phyloP scores from a whole-genome alignment of 30 jellyfish, hydroid and myxozoan species.

The Phacellophora camtschatica region DNA sequence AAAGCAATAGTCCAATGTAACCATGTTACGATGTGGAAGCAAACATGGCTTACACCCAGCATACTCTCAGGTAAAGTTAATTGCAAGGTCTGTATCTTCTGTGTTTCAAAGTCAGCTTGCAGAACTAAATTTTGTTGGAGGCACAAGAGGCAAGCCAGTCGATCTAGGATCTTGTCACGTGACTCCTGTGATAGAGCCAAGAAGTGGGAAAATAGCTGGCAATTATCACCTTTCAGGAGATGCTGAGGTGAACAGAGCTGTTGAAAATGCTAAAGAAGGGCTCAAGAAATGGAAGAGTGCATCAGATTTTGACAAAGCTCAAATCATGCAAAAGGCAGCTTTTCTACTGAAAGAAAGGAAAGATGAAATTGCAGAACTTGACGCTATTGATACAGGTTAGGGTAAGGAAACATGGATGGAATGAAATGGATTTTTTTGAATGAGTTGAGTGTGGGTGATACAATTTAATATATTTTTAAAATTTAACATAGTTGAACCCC shows the following conservation, averaged over 20 bases:
- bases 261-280: conserved; percentile 76
- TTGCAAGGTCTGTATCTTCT: not conserved
- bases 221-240: conserved; percentile 63
- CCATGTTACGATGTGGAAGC: too few species aligned
- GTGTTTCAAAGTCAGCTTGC: conserved; percentile 9
- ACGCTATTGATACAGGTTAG: conserved; percentile 91
- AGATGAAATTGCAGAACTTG: conserved; percentile 80
- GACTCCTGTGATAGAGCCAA: conserved; percentile 61
- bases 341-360: conserved; percentile 54
- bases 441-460: too few species aligned
- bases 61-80: not conserved
- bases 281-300: conserved; percentile 69
- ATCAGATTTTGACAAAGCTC: conserved; percentile 63
- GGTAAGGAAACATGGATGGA: too few species aligned
- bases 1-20: too few species aligned
- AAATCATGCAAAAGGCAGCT: conserved; percentile 76
- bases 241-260: conserved; percentile 82
- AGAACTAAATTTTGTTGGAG: conserved; percentile 75
- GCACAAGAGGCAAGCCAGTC: conserved; percentile 67
- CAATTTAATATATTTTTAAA: too few species aligned
- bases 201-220: conserved; percentile 80
- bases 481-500: too few species aligned
- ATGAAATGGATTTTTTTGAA: too few species aligned
- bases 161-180: conserved; percentile 25
- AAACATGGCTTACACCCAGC: too few species aligned